A percentile compares a stretch with the other conserved stretches of the same genome.
These are phyloP conservation scores for Odobenus rosmarus DNA, from an alignment of 2,113 vertebrate species.

Conservation along the genomic window DNA sequence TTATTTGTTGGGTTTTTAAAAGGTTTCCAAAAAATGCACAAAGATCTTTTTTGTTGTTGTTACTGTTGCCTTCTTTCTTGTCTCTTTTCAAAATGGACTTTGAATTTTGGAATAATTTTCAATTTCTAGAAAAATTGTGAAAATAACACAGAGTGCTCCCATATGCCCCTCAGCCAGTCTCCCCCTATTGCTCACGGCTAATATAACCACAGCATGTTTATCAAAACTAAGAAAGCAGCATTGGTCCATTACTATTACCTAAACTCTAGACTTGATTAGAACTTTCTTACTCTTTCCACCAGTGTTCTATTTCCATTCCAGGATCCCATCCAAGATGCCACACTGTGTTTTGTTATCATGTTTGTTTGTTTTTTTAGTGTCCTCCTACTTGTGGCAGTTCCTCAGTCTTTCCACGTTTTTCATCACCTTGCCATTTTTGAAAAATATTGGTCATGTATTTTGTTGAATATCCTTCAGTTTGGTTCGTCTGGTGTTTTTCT, in stretches of 20 bases:
- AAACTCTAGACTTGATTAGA: background rate
- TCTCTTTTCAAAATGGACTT: constrained; percentile 23
- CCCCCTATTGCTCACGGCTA: background rate
- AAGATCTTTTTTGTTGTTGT: background rate
- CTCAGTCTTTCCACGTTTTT: background rate
- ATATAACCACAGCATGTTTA: rapidly evolving
- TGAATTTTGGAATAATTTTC: background rate
- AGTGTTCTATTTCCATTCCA: background rate
- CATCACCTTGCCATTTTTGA: background rate
- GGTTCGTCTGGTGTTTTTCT: background rate
- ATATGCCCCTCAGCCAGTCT: background rate
- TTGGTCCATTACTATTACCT: background rate
- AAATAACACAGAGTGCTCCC: background rate
- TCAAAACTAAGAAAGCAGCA: background rate
- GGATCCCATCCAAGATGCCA: background rate
- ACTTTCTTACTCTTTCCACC: background rate
- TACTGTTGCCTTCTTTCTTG: background rate
- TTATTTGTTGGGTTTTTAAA: background rate
- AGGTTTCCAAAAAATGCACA: background rate
- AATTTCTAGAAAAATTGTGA: background rate
- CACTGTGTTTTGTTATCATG: background rate
- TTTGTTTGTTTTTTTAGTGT: background rate
- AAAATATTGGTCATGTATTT: background rate
- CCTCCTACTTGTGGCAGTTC: background rate
- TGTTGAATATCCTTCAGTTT: background rate